phyloP scores from a whole-genome alignment of 2,113 vertebrate genomes.

The Quiscalus mexicanus region DNA sequence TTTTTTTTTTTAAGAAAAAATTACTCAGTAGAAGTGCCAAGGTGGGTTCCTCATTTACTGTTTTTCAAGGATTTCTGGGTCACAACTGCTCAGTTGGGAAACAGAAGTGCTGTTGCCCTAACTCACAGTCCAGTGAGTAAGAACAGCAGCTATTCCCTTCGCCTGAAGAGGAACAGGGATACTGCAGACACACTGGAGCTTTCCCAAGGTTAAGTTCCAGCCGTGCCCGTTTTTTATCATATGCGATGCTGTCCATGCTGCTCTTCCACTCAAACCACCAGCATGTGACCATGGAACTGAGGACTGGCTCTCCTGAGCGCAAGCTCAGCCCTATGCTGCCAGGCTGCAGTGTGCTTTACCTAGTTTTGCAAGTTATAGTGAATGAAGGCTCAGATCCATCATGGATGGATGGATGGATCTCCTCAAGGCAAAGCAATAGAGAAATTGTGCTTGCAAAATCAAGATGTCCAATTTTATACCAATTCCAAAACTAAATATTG shows the following conservation, averaged over 20 bases:
- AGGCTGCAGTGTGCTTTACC: background rate
- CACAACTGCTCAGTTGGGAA: background rate
- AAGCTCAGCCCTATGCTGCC: background rate
- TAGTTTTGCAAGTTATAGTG: background rate
- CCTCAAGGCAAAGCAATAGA: background rate
- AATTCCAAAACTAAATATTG: background rate
- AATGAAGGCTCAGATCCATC: background rate
- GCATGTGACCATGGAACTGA: accelerated
- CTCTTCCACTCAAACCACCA: background rate
- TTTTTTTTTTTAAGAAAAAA: background rate
- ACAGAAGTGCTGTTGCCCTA: background rate
- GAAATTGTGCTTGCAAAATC: background rate
- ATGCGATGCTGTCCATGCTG: background rate
- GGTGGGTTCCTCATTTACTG: background rate
- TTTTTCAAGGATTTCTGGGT: background rate
- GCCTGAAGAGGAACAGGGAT: background rate
- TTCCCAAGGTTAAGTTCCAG: background rate
- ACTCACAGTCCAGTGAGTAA: background rate
- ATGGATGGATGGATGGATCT: background rate
- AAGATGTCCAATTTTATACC: background rate
- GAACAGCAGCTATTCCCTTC: background rate
- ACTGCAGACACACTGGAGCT: background rate
- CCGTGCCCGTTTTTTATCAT: background rate
- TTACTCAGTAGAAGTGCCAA: background rate
- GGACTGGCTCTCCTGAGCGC: accelerated